Base-by-base conservation (phyloP, 2,888 invertebrate genomes). In the Sericinus montela region DNA sequence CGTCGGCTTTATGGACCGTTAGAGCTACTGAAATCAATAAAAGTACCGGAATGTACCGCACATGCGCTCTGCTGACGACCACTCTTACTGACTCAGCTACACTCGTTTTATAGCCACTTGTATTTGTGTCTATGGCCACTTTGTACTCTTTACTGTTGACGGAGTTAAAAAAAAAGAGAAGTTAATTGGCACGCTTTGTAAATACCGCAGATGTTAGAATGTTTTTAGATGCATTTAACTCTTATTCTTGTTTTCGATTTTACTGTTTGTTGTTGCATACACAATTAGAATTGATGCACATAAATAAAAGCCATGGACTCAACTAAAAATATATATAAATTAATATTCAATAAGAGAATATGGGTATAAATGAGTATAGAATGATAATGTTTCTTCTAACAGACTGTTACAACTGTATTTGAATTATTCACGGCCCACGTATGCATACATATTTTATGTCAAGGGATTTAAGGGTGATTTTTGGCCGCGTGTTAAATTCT, bases 21-120 rank as follows among this genome's bases (percentile, higher is more conserved):
- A 91, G 90, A 90, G 91, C 91, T 91, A 91, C 91, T 91, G 91
- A 91, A 92, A 92, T 91, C 91, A 91, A 92, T 92, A 92, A 92
- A 91, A 91, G 91, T 89, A 78, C 85, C 81, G 76, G 88, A 89
- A 89, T 88, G 86, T 85, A 85, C 87, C 78, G 89, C 88, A 79
- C 89, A 89, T 89, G 89, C 89, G 89, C 88, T 75, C 60, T 75
- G 62, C 65, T 69, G 63, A 65, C 67, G 62, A 67, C 67, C 69
- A 66, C 67, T 69, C 73, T 62, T 59, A 82, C 84, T 83, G 87
- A 88, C 71, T 86, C 85, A 85, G 87, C 87, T 84, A 86, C 84
- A 84, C 83, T 85, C 76, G 72, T 81, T 86, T 88, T 86, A 88
- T 87, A 82, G 85, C 80, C 87, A 85, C 85, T 88, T 86, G 84